Conservation (phyloP, 2,888 invertebrate genomes). For the Lepidocyrtoides sp. region DNA sequence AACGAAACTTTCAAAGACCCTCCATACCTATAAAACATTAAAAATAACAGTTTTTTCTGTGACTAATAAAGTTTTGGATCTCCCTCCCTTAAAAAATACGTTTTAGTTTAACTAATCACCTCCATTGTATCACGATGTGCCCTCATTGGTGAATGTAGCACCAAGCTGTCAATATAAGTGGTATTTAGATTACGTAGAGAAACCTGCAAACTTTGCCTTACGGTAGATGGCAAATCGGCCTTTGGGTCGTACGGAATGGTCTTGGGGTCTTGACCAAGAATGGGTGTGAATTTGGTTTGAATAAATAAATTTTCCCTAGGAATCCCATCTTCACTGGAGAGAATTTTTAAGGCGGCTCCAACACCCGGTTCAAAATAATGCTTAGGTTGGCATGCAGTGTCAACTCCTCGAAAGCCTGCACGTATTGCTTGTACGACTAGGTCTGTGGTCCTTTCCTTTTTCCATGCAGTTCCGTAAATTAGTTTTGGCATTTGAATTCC, state of each 20-base stretch:
- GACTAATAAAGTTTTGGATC: no score
- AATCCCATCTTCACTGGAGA: slow-evolving; percentile 60
- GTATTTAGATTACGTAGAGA: slow-evolving; percentile 82
- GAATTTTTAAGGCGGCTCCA: slow-evolving; percentile 74
- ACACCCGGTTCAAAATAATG: slow-evolving; percentile 84
- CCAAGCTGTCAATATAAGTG: slow-evolving; percentile 83
- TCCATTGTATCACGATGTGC: slow-evolving; percentile 82
- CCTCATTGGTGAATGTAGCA: slow-evolving; percentile 84
- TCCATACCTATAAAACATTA: slow-evolving; percentile 79
- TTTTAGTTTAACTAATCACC: slow-evolving; percentile 14
- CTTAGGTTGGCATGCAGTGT: slow-evolving; percentile 85
- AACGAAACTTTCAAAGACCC: slow-evolving; percentile 82
- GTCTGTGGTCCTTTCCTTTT: slow-evolving; percentile 82
- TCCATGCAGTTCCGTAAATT: slow-evolving; percentile 85
- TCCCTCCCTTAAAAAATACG: no score
- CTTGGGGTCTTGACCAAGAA: slow-evolving; percentile 84
- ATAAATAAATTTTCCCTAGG: slow-evolving; percentile 67
- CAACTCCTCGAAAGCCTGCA: slow-evolving; percentile 83
- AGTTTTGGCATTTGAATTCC: slow-evolving; percentile 83
- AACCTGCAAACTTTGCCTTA: slow-evolving; percentile 80
- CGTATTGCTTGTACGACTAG: slow-evolving; percentile 81
- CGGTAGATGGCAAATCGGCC: slow-evolving; percentile 78
- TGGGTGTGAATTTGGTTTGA: slow-evolving; percentile 84
- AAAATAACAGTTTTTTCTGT: no score
- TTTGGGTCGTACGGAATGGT: slow-evolving; percentile 83